A percentile compares a stretch with the other conserved stretches of the same genome.
Conservation (phyloP, 2,113 vertebrate species). For the Pachycephala philippinensis region DNA sequence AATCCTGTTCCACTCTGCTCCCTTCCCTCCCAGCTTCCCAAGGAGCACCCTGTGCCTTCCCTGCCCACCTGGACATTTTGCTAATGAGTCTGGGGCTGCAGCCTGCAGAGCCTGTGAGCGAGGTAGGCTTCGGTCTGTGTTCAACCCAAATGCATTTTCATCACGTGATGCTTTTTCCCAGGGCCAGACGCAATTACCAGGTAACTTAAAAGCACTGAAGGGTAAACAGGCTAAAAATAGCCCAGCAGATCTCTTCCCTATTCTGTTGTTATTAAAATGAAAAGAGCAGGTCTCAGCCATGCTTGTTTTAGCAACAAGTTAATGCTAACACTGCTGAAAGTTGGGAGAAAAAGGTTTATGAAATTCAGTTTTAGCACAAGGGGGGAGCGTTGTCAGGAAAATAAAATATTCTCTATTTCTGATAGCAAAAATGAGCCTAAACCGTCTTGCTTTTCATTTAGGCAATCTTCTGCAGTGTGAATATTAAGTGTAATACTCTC, state of each 20-base stretch:
- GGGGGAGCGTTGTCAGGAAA: not conserved
- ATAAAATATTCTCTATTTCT: not conserved
- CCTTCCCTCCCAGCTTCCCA: constrained; percentile 60
- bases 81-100: constrained; percentile 69
- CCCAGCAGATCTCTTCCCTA: not conserved
- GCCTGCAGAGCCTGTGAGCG: constrained; percentile 73
- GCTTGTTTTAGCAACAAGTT: not conserved
- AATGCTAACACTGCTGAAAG: not conserved
- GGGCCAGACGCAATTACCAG: not conserved
- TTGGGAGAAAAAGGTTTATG: not conserved
- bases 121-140: constrained; percentile 62
- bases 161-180: not conserved
- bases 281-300: not conserved
- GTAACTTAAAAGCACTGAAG: not conserved
- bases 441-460: not conserved
- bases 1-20: not conserved
- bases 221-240: not conserved
- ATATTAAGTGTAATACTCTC: not conserved
- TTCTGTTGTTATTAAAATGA: not conserved
- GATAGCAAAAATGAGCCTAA: not conserved
- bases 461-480: not conserved
- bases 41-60: constrained; percentile 73
- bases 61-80: constrained; percentile 76
- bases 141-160: not conserved
- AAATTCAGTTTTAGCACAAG: not conserved